Evolutionary conservation across 1,140 invertebrate species (phyloP).

Genomic region (Ctenoplectra terminalis): DNA sequence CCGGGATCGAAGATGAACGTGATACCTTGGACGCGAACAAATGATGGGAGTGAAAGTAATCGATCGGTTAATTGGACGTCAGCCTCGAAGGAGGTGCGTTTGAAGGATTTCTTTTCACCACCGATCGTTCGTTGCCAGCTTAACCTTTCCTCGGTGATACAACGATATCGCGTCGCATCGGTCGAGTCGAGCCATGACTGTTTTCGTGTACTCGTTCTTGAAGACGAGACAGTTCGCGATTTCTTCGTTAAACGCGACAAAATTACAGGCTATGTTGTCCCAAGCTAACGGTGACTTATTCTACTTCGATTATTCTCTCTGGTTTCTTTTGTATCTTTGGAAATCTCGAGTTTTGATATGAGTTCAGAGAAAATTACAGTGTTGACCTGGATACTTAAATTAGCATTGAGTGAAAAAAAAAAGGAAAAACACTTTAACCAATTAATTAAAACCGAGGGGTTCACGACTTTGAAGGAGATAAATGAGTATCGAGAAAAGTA

Average conservation of each 20-base stretch:
- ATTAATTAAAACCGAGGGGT: too few relatives aligned
- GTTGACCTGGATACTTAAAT: too few relatives aligned
- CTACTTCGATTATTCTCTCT: too few relatives aligned
- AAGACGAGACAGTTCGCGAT: slow-evolving; percentile 7
- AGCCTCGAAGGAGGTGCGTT: neutral
- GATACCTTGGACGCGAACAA: slow-evolving; percentile 41
- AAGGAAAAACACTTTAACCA: too few relatives aligned
- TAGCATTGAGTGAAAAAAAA: too few relatives aligned
- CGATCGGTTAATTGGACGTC: slow-evolving; percentile 54
- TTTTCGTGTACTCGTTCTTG: too few relatives aligned
- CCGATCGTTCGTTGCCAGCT: slow-evolving; percentile 29
- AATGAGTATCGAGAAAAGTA: too few relatives aligned
- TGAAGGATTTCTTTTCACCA: slow-evolving; percentile 44
- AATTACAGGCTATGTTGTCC: too few relatives aligned
- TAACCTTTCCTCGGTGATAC: slow-evolving; percentile 49
- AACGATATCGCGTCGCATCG: slow-evolving; percentile 23
- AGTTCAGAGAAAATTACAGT: too few relatives aligned
- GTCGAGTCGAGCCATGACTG: neutral
- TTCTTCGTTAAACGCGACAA: slow-evolving; percentile 9
- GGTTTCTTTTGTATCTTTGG: too few relatives aligned
- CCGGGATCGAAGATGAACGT: neutral
- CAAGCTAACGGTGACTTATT: too few relatives aligned
- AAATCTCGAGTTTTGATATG: too few relatives aligned
- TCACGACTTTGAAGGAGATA: neutral
- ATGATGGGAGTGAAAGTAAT: slow-evolving; percentile 42